Percentiles rank a stretch among this genome's conserved stretches.
Evolutionary conservation across 2,888 invertebrate species (phyloP).

Genomic region (Acronicta psi): DNA sequence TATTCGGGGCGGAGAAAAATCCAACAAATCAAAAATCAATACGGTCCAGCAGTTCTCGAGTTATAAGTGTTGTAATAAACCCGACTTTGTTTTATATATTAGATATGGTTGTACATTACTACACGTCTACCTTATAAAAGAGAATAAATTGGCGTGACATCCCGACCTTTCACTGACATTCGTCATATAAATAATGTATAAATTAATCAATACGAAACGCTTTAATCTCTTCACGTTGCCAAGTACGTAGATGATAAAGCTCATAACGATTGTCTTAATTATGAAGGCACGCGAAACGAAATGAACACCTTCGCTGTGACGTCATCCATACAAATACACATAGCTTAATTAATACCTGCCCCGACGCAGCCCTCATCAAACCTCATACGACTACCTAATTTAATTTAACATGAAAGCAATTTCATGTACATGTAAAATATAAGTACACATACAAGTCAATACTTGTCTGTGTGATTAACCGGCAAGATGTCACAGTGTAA

Average conservation of each 20-base stretch:
- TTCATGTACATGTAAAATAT: constrained; percentile 78
- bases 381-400: constrained; percentile 81
- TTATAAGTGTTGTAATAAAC: too few species aligned
- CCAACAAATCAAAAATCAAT: too few species aligned
- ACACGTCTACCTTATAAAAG: too few species aligned
- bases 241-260: constrained; percentile 22
- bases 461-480: constrained; percentile 24
- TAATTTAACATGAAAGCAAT: constrained; percentile 83
- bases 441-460: constrained; percentile 52
- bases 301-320: constrained; percentile 55
- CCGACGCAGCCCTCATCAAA: constrained; percentile 67
- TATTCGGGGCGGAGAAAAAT: too few species aligned
- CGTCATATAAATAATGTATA: too few species aligned
- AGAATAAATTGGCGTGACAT: too few species aligned
- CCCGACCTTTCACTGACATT: too few species aligned
- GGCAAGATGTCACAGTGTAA: constrained; percentile 32
- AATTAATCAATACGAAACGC: constrained; percentile 5
- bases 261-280: constrained; percentile 41
- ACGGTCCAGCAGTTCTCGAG: too few species aligned
- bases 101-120: too few species aligned
- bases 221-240: constrained; percentile 8
- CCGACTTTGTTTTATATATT: too few species aligned
- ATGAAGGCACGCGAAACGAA: constrained; percentile 50
- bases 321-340: constrained; percentile 58
- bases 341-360: constrained; percentile 67